These are phyloP conservation scores for fruit fly (Drosophila melanogaster) DNA, from an alignment of 1,140 invertebrate species.

Conservation along the genomic window Release_6_plus_ISO1_MT NT_037436.4:12288001-12288500, in stretches of 20 bases:
- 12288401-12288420: constrained; percentile 68
- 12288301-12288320: constrained; percentile 13
- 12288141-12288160: constrained; percentile 46
- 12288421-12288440: constrained; percentile 53
- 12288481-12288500: constrained; percentile 23
- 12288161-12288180: constrained; percentile 80
- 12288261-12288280: neutral
- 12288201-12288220: constrained; percentile 62
- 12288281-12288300: neutral
- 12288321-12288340: constrained; percentile 33
- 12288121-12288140: constrained; percentile 6
- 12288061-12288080: constrained; percentile 27
- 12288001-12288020: constrained; percentile 67
- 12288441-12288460: constrained; percentile 62
- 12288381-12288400: constrained; percentile 60
- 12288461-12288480: constrained; percentile 69
- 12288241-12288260: constrained; percentile 72
- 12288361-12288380: constrained; percentile 30
- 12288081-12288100: constrained; percentile 55
- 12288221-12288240: constrained; percentile 71
- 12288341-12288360: constrained; percentile 51
- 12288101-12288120: constrained; percentile 35
- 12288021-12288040: constrained; percentile 43
- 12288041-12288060: neutral
- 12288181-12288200: constrained; percentile 76